phyloP scores from a whole-genome alignment of 2,113 vertebrate genomes.

The Planiliza haematocheilus region DNA sequence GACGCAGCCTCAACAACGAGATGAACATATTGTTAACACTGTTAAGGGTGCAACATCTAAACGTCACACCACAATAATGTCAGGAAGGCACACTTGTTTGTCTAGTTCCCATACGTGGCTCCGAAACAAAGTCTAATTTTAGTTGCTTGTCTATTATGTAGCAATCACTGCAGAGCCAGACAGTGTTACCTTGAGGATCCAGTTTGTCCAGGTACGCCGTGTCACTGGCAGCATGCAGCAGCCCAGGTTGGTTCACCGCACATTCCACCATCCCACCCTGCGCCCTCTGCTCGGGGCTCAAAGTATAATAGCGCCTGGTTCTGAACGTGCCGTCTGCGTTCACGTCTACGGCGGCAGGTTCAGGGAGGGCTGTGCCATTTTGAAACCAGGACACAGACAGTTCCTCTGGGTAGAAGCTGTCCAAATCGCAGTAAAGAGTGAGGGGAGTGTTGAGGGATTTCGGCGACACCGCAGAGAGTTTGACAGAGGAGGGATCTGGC shows the following conservation, averaged over 20 bases:
- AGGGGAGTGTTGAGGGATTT: conserved; percentile 63
- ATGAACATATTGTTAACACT: neutral
- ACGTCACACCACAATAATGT: neutral
- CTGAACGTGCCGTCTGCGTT: conserved; percentile 76
- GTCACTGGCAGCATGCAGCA: conserved; percentile 33
- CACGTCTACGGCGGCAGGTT: conserved; percentile 43
- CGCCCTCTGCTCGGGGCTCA: conserved; percentile 69
- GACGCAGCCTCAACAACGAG: neutral
- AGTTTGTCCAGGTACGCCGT: conserved; percentile 62
- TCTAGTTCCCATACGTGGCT: neutral
- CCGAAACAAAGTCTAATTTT: too few relatives aligned
- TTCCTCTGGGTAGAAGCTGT: conserved; percentile 80
- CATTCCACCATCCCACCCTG: conserved; percentile 77
- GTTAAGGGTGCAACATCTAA: too few relatives aligned
- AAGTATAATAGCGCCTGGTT: conserved; percentile 74
- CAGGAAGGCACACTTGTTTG: neutral
- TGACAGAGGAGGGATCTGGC: conserved; percentile 72
- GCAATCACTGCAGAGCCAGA: too few relatives aligned
- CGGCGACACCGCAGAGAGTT: conserved; percentile 64
- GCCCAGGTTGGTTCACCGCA: conserved; percentile 71
- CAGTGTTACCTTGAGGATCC: conserved; percentile 72
- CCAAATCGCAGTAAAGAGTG: conserved; percentile 83
- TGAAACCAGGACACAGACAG: conserved; percentile 80
- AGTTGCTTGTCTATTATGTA: too few relatives aligned
- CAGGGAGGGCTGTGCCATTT: conserved; percentile 72